These are phyloP conservation scores for Drosophila lacicola DNA, from an alignment of 2,888 invertebrate genomes.

Conservation along the genomic window DNA sequence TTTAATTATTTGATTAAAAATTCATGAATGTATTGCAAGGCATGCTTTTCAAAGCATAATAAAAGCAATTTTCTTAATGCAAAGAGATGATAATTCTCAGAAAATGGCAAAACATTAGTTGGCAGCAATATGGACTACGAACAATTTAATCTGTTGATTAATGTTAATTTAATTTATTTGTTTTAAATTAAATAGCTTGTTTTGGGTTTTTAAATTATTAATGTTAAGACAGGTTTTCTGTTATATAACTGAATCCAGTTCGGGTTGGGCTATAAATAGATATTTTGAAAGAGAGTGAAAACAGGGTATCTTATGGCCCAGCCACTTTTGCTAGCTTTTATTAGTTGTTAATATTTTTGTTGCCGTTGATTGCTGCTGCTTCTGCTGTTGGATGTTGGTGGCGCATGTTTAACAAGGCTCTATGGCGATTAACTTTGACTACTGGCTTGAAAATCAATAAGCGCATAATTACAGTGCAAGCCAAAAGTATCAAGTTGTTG, in stretches of 20 bases:
- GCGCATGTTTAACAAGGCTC: conserved; percentile 56
- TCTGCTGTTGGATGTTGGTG: conserved; percentile 22
- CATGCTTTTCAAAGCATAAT: background rate
- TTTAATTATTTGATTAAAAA: conserved; percentile 14
- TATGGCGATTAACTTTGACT: conserved; percentile 55
- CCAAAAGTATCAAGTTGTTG: conserved; percentile 23
- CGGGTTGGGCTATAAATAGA: too few species aligned
- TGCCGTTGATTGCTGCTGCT: conserved; percentile 12
- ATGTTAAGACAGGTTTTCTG: too few species aligned
- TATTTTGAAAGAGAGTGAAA: background rate
- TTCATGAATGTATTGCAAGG: conserved; percentile 3
- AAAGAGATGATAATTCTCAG: background rate
- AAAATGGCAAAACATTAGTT: background rate
- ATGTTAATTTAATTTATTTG: background rate
- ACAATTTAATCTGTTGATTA: background rate
- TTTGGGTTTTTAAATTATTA: too few species aligned
- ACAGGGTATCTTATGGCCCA: conserved; percentile 15
- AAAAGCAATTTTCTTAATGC: conserved; percentile 5
- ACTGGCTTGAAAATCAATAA: conserved; percentile 67
- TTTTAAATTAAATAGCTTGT: background rate
- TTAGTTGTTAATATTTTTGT: conserved; percentile 6
- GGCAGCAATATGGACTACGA: background rate
- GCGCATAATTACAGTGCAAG: conserved; percentile 62
- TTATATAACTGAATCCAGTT: too few species aligned
- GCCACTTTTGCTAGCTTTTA: background rate